Evolutionary conservation across 2,797 vertebrate genomes (phyloP).

Genomic region (Urophycis tenuis): DNA sequence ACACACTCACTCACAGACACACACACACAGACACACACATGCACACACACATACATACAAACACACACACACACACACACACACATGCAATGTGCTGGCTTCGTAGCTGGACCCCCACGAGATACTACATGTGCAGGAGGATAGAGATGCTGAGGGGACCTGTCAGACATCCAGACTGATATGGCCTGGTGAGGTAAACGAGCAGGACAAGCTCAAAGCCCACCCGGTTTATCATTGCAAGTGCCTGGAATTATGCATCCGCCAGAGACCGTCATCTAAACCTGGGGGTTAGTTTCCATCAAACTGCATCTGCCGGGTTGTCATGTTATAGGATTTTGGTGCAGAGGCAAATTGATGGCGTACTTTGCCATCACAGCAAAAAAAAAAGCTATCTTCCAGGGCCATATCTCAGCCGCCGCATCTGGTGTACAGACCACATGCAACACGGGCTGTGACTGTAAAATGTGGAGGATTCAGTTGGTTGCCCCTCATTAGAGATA

Average conservation of each 20-base stretch:
- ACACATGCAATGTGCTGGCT: conserved; percentile 13
- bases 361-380: conserved; percentile 33
- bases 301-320: conserved; percentile 44
- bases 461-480: conserved; percentile 10
- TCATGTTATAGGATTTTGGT: conserved; percentile 42
- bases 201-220: conserved; percentile 11
- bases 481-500: conserved; percentile 12
- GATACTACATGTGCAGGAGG: background rate
- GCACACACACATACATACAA: no score
- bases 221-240: conserved; percentile 38
- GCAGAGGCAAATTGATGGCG: conserved; percentile 54
- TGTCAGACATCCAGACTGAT: conserved; percentile 30
- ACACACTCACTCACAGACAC: no score
- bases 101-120: conserved; percentile 22
- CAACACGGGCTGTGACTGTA: conserved; percentile 5
- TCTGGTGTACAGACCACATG: conserved; percentile 36
- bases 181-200: conserved; percentile 17
- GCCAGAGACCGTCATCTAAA: conserved; percentile 32
- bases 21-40: no score
- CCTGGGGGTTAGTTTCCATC: conserved; percentile 41
- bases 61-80: background rate
- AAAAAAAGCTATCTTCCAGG: conserved; percentile 52
- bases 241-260: conserved; percentile 34
- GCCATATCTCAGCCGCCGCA: conserved; percentile 41
- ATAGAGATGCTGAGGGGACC: conserved; percentile 16